These are phyloP conservation scores for Ischnus inquisitorius DNA, from an alignment of 2,888 invertebrate species.

Conservation along the genomic window DNA sequence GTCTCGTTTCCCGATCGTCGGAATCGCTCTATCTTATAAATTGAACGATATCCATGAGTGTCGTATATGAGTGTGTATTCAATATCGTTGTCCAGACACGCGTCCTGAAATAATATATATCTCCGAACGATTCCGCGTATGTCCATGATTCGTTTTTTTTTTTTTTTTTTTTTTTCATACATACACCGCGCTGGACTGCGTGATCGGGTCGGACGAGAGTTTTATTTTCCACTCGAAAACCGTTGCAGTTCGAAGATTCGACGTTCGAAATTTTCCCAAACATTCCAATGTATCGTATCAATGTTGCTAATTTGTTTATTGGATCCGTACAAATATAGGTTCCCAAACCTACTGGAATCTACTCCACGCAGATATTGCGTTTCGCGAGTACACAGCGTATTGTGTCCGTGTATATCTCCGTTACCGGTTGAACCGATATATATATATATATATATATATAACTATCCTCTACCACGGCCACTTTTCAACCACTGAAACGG, in stretches of 20 bases:
- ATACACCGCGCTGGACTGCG: not conserved
- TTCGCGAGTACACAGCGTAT: slow-evolving; percentile 71
- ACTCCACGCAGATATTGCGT: slow-evolving; percentile 73
- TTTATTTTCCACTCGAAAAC: slow-evolving; percentile 46
- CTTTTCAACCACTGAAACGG: slow-evolving; percentile 49
- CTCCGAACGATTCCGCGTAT: slow-evolving; percentile 20
- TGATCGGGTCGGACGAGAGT: slow-evolving; percentile 27
- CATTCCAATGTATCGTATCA: slow-evolving; percentile 73
- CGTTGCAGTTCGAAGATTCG: not conserved
- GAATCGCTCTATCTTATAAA: slow-evolving; percentile 47
- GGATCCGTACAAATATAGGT: slow-evolving; percentile 42
- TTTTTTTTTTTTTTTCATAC: slow-evolving; percentile 26
- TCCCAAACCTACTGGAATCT: slow-evolving; percentile 46
- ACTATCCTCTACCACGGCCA: slow-evolving; percentile 49
- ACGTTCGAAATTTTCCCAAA: slow-evolving; percentile 17
- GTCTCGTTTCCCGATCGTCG: not conserved
- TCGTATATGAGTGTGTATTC: slow-evolving; percentile 33
- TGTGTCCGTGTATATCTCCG: slow-evolving; percentile 6
- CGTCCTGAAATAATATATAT: slow-evolving; percentile 56
- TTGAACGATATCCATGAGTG: slow-evolving; percentile 43
- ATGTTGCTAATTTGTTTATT: slow-evolving; percentile 78
- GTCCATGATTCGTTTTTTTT: slow-evolving; percentile 31
- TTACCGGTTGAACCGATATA: slow-evolving; percentile 52
- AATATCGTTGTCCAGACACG: slow-evolving; percentile 39
- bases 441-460: slow-evolving; percentile 55